These are phyloP conservation scores for Larimichthys polyactis DNA, from an alignment of 2,113 vertebrate genomes.

Conservation along the genomic window DNA sequence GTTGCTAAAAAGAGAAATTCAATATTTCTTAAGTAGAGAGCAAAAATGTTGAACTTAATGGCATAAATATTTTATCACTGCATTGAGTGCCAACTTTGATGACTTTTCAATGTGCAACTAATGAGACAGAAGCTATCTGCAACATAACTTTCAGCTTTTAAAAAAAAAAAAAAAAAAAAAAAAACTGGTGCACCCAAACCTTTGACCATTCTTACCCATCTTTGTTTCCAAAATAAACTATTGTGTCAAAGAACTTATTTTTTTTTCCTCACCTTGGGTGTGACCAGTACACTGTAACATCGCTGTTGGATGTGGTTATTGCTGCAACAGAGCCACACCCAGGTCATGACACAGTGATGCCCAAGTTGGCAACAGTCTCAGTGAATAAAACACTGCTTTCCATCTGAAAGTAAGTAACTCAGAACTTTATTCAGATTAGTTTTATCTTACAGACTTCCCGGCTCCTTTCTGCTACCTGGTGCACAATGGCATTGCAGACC, in stretches of 20 bases:
- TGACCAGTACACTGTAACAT: not conserved
- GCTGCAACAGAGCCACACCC: not conserved
- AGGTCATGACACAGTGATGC: not conserved
- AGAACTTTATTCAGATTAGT: no score
- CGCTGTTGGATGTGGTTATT: no score
- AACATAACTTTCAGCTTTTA: not conserved
- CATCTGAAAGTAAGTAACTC: no score
- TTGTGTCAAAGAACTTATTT: no score
- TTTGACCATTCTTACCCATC: no score
- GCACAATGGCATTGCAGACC: not conserved
- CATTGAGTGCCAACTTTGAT: not conserved
- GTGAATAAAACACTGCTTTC: not conserved
- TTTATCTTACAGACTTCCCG: no score
- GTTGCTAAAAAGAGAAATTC: not conserved
- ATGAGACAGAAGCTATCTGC: not conserved
- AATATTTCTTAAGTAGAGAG: not conserved
- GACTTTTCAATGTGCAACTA: not conserved
- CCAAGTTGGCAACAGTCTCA: not conserved
- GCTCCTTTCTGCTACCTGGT: no score
- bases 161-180: no score
- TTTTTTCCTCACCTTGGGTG: no score
- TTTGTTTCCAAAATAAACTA: no score
- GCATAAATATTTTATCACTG: not conserved
- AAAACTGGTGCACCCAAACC: no score
- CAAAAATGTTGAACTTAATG: not conserved